Percentiles rank a stretch among this genome's conserved stretches.
These are phyloP conservation scores for Drosophila prosaltans DNA, from an alignment of 1,140 invertebrate species.

Conservation along the genomic window DNA sequence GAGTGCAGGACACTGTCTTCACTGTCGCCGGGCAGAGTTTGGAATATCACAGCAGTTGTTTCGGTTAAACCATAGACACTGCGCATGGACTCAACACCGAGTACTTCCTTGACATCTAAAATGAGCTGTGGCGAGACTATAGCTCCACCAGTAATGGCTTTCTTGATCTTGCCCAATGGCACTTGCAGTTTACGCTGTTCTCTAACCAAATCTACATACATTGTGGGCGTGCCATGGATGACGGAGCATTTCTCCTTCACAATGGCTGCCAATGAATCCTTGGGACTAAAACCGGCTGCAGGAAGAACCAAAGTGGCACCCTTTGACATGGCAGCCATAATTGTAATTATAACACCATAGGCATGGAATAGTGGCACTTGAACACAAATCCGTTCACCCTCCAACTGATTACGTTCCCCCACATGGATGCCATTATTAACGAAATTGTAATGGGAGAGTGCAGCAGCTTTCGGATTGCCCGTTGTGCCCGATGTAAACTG, in stretches of 20 bases:
- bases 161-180: slow-evolving; percentile 84
- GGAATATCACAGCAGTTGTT: slow-evolving; percentile 90
- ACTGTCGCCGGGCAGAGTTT: slow-evolving; percentile 87
- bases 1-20: slow-evolving; percentile 87
- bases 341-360: slow-evolving; percentile 90
- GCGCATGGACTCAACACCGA: slow-evolving; percentile 84
- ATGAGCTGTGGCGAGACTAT: slow-evolving; percentile 90
- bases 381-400: slow-evolving; percentile 85
- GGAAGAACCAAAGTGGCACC: slow-evolving; percentile 90
- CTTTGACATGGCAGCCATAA: slow-evolving; percentile 86
- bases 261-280: slow-evolving; percentile 87
- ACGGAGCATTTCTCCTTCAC: slow-evolving; percentile 90
- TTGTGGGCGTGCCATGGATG: slow-evolving; percentile 96
- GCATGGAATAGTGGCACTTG: slow-evolving; percentile 97
- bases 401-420: slow-evolving; percentile 84
- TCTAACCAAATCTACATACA: slow-evolving; percentile 94
- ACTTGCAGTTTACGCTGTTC: slow-evolving; percentile 84
- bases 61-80: slow-evolving; percentile 95
- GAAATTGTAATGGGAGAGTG: slow-evolving; percentile 91
- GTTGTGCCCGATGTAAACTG: slow-evolving; percentile 94
- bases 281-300: slow-evolving; percentile 87
- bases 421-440: slow-evolving; percentile 93
- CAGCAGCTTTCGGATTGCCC: slow-evolving; percentile 92
- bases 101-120: slow-evolving; percentile 85
- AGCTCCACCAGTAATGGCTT: slow-evolving; percentile 90